phyloP scores from a whole-genome alignment of 2,888 invertebrate genomes.

The Hetaerina titia region DNA sequence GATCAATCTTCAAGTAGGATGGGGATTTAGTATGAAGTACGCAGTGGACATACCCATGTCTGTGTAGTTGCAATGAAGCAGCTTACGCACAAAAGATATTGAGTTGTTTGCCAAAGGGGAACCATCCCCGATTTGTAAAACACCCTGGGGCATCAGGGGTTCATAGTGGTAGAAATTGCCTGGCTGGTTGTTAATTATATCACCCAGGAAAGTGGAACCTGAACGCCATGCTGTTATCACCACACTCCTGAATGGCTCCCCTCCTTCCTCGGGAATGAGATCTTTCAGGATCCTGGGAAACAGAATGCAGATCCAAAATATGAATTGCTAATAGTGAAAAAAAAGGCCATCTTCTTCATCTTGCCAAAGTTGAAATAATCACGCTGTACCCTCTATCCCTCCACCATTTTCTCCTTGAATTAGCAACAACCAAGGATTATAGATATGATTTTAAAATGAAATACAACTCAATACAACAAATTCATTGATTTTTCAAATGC shows the following conservation, averaged over 20 bases:
- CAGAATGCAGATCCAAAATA: neutral
- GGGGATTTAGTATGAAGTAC: neutral
- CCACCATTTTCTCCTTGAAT: too few relatives aligned
- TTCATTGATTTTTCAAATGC: too few relatives aligned
- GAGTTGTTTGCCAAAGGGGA: conserved; percentile 83
- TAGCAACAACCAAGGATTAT: too few relatives aligned
- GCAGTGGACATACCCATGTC: conserved; percentile 79
- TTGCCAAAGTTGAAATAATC: too few relatives aligned
- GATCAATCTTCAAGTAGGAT: neutral
- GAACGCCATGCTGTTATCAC: conserved; percentile 93
- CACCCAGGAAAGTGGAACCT: conserved; percentile 93
- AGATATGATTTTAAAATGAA: too few relatives aligned
- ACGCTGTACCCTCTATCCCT: too few relatives aligned
- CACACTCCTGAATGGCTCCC: conserved; percentile 86
- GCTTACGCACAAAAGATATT: conserved; percentile 83
- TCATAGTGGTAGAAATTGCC: conserved; percentile 95
- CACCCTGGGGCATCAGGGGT: conserved; percentile 90
- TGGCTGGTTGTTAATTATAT: conserved; percentile 89
- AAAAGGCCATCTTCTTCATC: too few relatives aligned
- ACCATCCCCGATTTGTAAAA: conserved; percentile 88
- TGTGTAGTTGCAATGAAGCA: conserved; percentile 88
- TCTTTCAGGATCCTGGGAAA: conserved; percentile 81
- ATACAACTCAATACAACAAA: too few relatives aligned
- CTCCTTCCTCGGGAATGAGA: conserved; percentile 84
- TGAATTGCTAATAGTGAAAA: too few relatives aligned